Conservation (phyloP, 2,797 vertebrate genomes). For the Limosa lapponica region DNA sequence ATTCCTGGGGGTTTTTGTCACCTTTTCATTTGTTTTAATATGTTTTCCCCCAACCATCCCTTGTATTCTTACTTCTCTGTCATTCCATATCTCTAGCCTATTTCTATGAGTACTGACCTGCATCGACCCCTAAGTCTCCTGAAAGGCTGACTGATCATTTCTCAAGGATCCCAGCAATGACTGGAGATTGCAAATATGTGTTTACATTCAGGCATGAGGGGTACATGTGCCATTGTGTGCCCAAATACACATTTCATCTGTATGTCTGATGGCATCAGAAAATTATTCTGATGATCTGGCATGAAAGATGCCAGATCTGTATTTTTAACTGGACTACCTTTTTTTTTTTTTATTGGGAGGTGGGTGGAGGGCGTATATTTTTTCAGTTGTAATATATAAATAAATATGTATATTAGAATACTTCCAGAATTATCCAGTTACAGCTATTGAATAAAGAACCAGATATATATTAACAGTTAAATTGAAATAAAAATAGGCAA, state of each 20-base stretch:
- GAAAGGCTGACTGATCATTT: neutral
- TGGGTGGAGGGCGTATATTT: neutral
- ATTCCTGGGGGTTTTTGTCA: neutral
- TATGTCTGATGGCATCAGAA: neutral
- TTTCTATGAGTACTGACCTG: neutral
- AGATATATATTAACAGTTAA: neutral
- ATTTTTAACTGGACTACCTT: neutral
- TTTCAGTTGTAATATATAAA: neutral
- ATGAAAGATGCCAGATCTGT: neutral
- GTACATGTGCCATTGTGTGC: neutral
- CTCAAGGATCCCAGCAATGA: neutral
- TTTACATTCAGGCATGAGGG: neutral
- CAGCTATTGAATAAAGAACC: neutral
- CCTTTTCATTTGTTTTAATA: neutral
- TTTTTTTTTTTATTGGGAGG: neutral
- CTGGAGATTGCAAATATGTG: neutral
- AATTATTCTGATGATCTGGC: neutral
- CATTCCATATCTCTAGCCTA: neutral
- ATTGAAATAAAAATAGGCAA: neutral
- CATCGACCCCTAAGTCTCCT: neutral
- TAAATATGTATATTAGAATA: neutral
- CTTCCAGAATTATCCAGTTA: neutral
- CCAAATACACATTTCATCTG: neutral
- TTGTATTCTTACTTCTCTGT: neutral
- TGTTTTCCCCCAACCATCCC: neutral